phyloP scores from a whole-genome alignment of 1,140 invertebrate species.

The Leptinotarsa lineolata region DNA sequence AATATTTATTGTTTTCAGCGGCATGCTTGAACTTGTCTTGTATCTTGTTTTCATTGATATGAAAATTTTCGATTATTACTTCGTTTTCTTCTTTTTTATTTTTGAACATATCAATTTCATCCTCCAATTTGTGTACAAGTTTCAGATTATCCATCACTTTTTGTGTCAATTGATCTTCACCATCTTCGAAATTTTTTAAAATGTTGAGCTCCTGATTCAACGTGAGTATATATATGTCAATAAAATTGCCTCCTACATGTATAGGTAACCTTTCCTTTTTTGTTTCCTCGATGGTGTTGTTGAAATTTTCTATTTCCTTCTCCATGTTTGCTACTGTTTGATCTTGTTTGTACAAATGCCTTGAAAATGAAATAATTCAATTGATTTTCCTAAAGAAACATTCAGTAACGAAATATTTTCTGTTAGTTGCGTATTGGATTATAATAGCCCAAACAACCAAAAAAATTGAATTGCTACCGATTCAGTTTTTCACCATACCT shows the following conservation, averaged over 20 bases:
- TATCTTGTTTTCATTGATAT: constrained; percentile 44
- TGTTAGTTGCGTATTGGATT: background rate
- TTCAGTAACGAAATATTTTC: background rate
- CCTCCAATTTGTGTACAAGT: constrained; percentile 62
- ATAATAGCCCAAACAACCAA: background rate
- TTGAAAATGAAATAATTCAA: constrained; percentile 31
- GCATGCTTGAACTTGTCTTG: constrained; percentile 58
- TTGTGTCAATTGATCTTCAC: constrained; percentile 68
- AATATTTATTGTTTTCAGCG: constrained; percentile 73
- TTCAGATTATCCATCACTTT: constrained; percentile 62
- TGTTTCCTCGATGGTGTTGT: constrained; percentile 66
- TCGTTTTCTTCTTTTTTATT: constrained; percentile 31
- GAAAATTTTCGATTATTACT: constrained; percentile 37
- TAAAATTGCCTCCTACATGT: constrained; percentile 66
- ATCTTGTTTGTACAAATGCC: constrained; percentile 65
- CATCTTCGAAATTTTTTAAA: constrained; percentile 73
- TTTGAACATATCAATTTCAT: constrained; percentile 32
- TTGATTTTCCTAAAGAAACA: background rate
- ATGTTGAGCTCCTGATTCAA: constrained; percentile 79
- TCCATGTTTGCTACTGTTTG: constrained; percentile 65
- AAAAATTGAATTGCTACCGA: background rate
- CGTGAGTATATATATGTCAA: constrained; percentile 70
- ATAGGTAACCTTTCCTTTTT: constrained; percentile 66
- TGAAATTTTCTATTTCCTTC: constrained; percentile 65
- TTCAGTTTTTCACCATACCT: background rate